Conservation (phyloP, 2,113 vertebrate species). For the Nestor notabilis region DNA sequence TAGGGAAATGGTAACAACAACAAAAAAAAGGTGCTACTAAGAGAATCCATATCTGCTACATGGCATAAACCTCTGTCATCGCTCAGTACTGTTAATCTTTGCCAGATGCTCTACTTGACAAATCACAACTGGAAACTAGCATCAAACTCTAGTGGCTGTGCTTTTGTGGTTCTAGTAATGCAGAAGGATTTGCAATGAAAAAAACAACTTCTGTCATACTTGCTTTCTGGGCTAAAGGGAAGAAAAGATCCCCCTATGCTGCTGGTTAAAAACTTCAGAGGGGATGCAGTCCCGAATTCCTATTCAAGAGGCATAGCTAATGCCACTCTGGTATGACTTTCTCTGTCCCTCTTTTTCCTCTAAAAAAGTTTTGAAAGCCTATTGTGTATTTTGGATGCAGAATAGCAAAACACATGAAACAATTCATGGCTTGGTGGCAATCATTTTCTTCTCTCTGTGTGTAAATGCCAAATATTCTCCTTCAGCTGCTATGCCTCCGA, state of each 20-base stretch:
- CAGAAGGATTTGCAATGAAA: background rate
- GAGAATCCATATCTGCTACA: background rate
- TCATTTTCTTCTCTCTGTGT: background rate
- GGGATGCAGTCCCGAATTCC: background rate
- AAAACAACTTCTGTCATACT: background rate
- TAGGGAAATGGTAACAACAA: background rate
- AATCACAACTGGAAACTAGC: background rate
- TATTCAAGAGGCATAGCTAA: background rate
- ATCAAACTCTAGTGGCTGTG: background rate
- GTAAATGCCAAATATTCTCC: background rate
- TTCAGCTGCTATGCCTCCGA: background rate
- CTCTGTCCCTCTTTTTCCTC: background rate
- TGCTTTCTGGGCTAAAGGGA: background rate
- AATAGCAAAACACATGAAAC: background rate
- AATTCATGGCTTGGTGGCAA: background rate
- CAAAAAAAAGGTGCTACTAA: background rate
- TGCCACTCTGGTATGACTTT: background rate
- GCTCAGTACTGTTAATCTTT: background rate
- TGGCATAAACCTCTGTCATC: accelerated
- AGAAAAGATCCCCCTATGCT: background rate
- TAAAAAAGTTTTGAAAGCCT: background rate
- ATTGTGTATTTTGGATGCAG: background rate
- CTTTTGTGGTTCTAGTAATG: background rate
- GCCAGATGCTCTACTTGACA: background rate
- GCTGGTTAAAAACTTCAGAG: background rate